Evolutionary conservation across 2,888 invertebrate species (phyloP).

Genomic region (Melipona bicolor): DNA sequence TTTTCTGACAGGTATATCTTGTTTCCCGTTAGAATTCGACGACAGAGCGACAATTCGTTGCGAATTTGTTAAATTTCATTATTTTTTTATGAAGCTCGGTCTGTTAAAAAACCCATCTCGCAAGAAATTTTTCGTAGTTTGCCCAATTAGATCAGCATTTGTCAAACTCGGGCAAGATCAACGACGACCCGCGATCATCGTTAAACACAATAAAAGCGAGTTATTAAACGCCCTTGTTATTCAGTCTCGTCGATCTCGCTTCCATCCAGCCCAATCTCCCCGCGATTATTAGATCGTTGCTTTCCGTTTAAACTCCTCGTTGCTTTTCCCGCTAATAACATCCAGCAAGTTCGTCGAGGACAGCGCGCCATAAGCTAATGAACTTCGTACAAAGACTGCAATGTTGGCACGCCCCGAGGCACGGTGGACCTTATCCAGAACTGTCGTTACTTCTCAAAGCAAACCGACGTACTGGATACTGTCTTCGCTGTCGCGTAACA

Average conservation of each 20-base stretch:
- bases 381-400: conserved; percentile 46
- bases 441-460: background rate
- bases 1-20: background rate
- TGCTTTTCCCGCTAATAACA: conserved; percentile 31
- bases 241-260: conserved; percentile 19
- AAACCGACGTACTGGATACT: background rate
- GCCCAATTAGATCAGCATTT: conserved; percentile 17
- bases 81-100: no score
- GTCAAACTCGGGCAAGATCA: background rate
- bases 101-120: no score
- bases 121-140: conserved; percentile 2
- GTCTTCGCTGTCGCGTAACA: background rate
- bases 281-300: conserved; percentile 29
- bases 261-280: background rate
- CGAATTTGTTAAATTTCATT: no score
- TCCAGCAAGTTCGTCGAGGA: conserved; percentile 21
- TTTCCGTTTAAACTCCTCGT: background rate
- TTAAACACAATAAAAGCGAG: background rate
- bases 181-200: background rate
- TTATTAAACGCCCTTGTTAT: conserved; percentile 29
- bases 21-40: no score
- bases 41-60: no score
- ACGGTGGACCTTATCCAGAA: conserved; percentile 26
- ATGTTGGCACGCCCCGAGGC: conserved; percentile 32
- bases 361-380: conserved; percentile 42